These are phyloP conservation scores for Drosophila biarmipes DNA, from an alignment of 1,140 invertebrate species.

Conservation along the genomic window DNA sequence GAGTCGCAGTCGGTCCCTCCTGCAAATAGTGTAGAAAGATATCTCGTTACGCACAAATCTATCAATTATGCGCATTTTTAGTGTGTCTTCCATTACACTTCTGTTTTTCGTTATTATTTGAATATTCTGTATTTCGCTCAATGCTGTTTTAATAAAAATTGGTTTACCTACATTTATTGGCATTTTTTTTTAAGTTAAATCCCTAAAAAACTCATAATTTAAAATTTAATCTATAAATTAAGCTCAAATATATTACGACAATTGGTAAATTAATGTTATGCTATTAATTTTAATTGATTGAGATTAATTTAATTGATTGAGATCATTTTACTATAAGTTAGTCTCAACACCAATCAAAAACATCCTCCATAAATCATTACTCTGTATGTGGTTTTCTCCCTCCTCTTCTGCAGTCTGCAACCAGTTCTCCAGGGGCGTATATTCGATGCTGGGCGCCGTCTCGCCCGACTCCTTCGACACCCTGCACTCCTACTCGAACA, in stretches of 20 bases:
- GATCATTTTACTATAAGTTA: neutral
- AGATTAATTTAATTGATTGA: neutral
- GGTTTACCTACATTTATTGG: too few relatives aligned
- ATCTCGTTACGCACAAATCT: constrained; percentile 13
- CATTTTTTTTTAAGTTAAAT: too few relatives aligned
- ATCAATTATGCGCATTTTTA: constrained; percentile 52
- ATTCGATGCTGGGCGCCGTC: constrained; percentile 95
- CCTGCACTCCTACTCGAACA: constrained; percentile 97
- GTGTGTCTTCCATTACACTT: constrained; percentile 10
- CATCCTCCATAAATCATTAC: neutral
- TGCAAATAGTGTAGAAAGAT: constrained; percentile 6
- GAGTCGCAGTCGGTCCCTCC: neutral
- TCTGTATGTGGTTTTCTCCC: neutral
- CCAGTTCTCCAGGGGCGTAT: constrained; percentile 95
- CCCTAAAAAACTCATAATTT: too few relatives aligned
- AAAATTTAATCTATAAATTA: too few relatives aligned
- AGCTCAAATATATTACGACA: too few relatives aligned
- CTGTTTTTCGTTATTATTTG: neutral
- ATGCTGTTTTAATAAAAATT: too few relatives aligned
- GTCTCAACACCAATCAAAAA: too few relatives aligned
- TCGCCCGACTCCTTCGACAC: constrained; percentile 97
- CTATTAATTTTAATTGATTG: too few relatives aligned
- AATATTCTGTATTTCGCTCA: neutral
- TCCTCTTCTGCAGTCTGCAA: constrained; percentile 91
- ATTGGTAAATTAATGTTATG: too few relatives aligned